Conservation (phyloP, 2,888 invertebrate species). For the Eremobia ochroleuca region DNA sequence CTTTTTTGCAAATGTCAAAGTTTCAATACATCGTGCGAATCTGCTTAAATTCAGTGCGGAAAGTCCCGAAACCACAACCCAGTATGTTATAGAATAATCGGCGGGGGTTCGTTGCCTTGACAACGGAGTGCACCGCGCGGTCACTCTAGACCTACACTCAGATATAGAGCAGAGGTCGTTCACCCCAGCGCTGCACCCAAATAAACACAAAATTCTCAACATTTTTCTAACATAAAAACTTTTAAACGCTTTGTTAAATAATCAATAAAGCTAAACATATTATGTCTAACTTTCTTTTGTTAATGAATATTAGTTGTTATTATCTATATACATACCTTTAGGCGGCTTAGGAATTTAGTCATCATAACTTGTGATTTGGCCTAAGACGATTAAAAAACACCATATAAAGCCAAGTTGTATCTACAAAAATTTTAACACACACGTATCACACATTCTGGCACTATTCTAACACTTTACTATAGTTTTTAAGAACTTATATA, state of each 20-base stretch:
- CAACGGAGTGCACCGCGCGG: slow-evolving; percentile 72
- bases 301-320: background rate
- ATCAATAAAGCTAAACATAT: background rate
- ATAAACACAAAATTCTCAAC: slow-evolving; percentile 47
- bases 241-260: background rate
- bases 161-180: slow-evolving; percentile 74
- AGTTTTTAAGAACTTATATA: background rate
- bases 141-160: slow-evolving; percentile 68
- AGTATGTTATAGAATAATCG: slow-evolving; percentile 13
- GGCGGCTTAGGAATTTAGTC: slow-evolving; percentile 37
- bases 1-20: background rate
- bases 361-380: slow-evolving; percentile 36
- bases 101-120: slow-evolving; percentile 70
- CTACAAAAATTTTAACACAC: slow-evolving; percentile 4
- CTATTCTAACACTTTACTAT: slow-evolving; percentile 3
- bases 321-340: slow-evolving; percentile 57
- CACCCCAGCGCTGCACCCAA: slow-evolving; percentile 73
- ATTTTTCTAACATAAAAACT: slow-evolving; percentile 5
- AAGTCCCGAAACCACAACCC: background rate
- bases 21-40: background rate
- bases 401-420: background rate
- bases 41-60: background rate
- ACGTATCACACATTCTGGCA: slow-evolving; percentile 30
- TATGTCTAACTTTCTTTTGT: background rate
- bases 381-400: slow-evolving; percentile 8